Evolutionary conservation across 2,797 vertebrate species (phyloP), one percentile per base, ranked within the genome.

Genomic region (Peromyscus attwateri): DNA sequence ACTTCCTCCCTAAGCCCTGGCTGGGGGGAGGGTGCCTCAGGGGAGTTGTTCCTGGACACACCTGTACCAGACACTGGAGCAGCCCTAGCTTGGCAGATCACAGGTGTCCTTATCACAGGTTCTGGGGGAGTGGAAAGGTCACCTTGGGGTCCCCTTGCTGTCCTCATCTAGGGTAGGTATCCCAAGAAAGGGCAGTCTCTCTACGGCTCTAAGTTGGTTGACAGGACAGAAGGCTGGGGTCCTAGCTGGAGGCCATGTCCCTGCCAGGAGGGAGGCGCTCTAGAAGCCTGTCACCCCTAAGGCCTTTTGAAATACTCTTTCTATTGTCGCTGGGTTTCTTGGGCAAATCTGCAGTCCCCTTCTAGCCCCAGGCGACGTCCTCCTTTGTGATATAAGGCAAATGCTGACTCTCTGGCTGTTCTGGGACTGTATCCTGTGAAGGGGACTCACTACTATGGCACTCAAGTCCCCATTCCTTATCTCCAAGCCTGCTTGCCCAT

Each of bases 41-140:
- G 25, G 14, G 13, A 14, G 25, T 43, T 19, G 9, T 68, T 70
- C 46, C 92, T 49, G 34, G 84, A 80, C 9, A 40, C 1, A 68
- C 17, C 21, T 81, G 75, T 46, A 52, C 97, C 96, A 66, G 81
- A 88, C 94, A 82, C 8, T 0, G 91, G 87, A 60, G 84, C 80
- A 82, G 85, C 13, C 68, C 71, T 0, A 0, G 92, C 93, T 29
- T 9, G 19, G 93, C 71, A 88, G 66, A 11, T 40, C 46, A 84
- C 19, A 17, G 49, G 75, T 10, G 6, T 68, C 8, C 97, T 98
- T 98, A 98, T 98, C 98, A 43, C 64, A 80, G n/a, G 73, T 95
- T 93, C 97, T 95, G 95, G 96, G 97, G 87, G 52, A 97, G 85
- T 97, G 96, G 94, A 98, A 98, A 97, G 97, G 98, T 98, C 98